Percentiles rank a stretch among this genome's conserved stretches.
These are phyloP conservation scores for Marmota flaviventris DNA, from an alignment of 2,113 vertebrate species.

Conservation along the genomic window DNA sequence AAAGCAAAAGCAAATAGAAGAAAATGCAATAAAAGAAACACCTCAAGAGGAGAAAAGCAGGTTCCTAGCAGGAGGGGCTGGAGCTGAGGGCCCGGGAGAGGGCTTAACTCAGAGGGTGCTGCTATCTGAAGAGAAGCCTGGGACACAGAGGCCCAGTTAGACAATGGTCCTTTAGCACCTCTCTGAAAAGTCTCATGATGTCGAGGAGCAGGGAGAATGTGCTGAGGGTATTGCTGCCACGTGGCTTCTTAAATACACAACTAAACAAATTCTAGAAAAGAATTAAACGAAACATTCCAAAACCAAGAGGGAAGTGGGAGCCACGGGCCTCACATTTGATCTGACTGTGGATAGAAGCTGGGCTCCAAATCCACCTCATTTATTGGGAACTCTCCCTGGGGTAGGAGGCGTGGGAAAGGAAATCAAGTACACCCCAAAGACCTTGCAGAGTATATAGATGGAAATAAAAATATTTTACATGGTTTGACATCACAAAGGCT, in stretches of 20 bases:
- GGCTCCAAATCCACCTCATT: neutral
- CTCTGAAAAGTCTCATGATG: too few relatives aligned
- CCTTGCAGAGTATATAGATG: neutral
- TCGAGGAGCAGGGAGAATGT: too few relatives aligned
- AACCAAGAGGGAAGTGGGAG: neutral
- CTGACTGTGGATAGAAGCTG: neutral
- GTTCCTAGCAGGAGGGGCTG: too few relatives aligned
- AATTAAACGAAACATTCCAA: neutral
- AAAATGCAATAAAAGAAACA: too few relatives aligned
- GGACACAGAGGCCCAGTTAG: too few relatives aligned
- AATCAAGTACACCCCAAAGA: neutral
- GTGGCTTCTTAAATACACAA: neutral
- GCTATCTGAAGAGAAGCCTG: too few relatives aligned
- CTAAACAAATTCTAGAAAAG: neutral
- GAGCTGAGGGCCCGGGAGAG: too few relatives aligned
- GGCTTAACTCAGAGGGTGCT: too few relatives aligned
- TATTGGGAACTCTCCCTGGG: neutral
- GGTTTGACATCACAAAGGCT: neutral
- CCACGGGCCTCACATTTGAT: neutral
- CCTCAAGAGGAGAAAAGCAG: too few relatives aligned
- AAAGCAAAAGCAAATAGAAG: too few relatives aligned
- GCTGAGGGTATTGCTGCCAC: too few relatives aligned
- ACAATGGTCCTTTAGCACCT: too few relatives aligned
- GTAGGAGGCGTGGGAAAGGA: neutral
- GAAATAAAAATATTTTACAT: neutral